Conservation (phyloP, 2,797 vertebrate species). For the Thamnophis elegans region DNA sequence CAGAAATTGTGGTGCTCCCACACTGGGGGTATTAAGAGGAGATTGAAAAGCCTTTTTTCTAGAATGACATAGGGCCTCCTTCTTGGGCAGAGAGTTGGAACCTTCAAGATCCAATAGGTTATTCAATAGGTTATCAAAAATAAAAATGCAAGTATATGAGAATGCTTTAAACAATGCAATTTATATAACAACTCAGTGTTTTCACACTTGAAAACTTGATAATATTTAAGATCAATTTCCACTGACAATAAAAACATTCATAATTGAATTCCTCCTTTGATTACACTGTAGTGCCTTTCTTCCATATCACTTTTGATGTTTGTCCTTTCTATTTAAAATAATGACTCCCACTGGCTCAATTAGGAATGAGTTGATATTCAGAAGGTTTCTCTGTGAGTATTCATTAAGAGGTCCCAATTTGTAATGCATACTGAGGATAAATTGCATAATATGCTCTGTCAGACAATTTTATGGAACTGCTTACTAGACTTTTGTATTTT, state of each 20-base stretch:
- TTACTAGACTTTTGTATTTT: background rate
- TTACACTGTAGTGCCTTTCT: background rate
- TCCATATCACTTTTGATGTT: background rate
- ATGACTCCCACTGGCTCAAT: background rate
- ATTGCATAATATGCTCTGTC: background rate
- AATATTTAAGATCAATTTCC: constrained; percentile 29
- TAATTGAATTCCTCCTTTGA: background rate
- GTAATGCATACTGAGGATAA: background rate
- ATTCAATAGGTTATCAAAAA: background rate
- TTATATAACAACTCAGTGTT: background rate
- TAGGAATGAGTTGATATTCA: background rate
- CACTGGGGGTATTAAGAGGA: no score
- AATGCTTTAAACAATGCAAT: constrained; percentile 13
- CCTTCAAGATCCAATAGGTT: background rate
- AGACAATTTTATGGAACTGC: background rate
- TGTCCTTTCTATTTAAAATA: background rate
- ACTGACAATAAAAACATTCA: background rate
- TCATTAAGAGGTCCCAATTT: background rate
- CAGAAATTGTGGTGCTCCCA: no score
- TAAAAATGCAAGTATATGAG: background rate
- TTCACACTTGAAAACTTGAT: constrained; percentile 12
- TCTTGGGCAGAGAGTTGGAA: no score
- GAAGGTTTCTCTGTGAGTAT: background rate
- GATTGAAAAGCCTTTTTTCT: no score
- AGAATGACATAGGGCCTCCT: no score